Base-by-base conservation (phyloP, 2,797 vertebrate genomes). In the Gouania willdenowi region DNA sequence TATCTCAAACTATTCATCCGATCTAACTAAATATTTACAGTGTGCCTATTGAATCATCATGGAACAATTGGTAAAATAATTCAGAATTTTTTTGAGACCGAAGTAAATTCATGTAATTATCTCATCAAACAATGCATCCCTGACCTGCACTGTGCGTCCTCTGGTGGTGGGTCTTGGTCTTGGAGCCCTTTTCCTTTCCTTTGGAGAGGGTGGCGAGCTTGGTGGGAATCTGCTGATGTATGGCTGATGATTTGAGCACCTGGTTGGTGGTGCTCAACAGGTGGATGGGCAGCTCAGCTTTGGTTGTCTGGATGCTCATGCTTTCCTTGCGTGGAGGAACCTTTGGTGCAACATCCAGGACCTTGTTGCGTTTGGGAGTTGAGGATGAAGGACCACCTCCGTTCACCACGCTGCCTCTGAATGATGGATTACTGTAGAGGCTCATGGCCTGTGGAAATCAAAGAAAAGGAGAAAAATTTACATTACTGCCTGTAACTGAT, bases 171-270 rank as follows among this genome's bases (percentile, higher is more conserved):
- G 59, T 61, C 69, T 89, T 92, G 6, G 3, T 23, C 46, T 70
- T 85, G 39, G 0, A 75, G 6, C 78, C 84, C 47, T 89, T 94
- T 19, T 83, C 81, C 33, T 81, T 87, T n/a, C 49, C 66, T 45
- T 81, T 87, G 47, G 52, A 63, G 10, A 69, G 62, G 7, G 77
- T 38, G 1, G 91, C 79, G 65, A 98, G 87, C 66, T 97, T 97
- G 37, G 89, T 92, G 38, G 96, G 96, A 64, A 99, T 98, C 86
- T 95, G 89, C 85, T 99, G 96, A 76, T 94, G 92, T 30, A 95
- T 81, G 0, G 75, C 73, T 0, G 77, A 61, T 3, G 82, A 85
- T 56, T 92, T 92, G 76, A 90, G 83, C 6, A 83, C 83, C 87
- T 96, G 92, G 65, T 94, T 97, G 49, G 93, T 93, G 40, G 93